Percentiles rank a stretch among this genome's conserved stretches.
Conservation (phyloP, 2,888 invertebrate species). For the Odontocolon sp. region DNA sequence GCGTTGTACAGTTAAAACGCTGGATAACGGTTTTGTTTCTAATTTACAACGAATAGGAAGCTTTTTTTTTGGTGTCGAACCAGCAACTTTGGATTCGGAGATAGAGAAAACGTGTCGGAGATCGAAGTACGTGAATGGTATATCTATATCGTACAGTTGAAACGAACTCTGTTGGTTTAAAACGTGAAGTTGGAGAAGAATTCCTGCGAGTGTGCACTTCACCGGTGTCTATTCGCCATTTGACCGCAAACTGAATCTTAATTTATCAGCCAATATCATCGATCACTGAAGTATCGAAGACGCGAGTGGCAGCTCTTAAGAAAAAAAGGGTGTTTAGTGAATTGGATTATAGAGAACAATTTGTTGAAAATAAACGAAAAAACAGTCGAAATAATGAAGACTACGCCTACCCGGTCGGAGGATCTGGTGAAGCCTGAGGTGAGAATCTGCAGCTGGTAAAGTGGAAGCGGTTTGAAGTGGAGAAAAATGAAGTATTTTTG, state of each 20-base stretch:
- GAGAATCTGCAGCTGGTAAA: conserved; percentile 60
- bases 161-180: background rate
- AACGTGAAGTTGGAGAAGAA: background rate
- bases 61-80: no score
- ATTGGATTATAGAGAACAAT: background rate
- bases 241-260: background rate
- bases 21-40: no score
- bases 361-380: background rate
- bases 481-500: no score
- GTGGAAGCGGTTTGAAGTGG: background rate
- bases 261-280: background rate
- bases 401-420: conserved; percentile 71
- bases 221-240: background rate
- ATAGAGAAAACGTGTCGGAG: no score
- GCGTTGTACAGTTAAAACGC: no score
- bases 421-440: conserved; percentile 77
- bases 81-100: no score
- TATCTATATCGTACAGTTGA: no score
- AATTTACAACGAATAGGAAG: no score
- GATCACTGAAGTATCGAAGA: background rate
- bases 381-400: conserved; percentile 70
- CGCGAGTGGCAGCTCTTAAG: no score
- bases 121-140: no score
- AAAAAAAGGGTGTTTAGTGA: background rate
- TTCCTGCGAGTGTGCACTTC: no score